A percentile compares a stretch with the other conserved stretches of the same genome.
Evolutionary conservation across 2,797 vertebrate species (phyloP).

Genomic region (Molossus alvarezi): DNA sequence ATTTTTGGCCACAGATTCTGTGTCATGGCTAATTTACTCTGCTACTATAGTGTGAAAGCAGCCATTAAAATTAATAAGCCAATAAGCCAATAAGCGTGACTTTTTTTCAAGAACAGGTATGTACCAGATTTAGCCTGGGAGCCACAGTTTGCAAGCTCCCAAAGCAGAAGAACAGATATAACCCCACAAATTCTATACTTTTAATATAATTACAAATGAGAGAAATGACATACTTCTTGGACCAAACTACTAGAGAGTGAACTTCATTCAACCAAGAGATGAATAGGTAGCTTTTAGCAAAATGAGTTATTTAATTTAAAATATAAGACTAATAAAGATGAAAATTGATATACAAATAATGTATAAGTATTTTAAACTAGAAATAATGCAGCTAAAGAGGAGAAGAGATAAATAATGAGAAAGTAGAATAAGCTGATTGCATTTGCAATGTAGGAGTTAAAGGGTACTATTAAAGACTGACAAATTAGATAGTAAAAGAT

Average conservation of each 20-base stretch:
- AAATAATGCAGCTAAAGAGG: background rate
- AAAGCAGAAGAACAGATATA: conserved; percentile 30
- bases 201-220: background rate
- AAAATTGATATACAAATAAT: background rate
- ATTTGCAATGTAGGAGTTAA: background rate
- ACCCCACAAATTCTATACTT: background rate
- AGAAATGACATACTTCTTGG: conserved; percentile 8
- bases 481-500: background rate
- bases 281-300: background rate
- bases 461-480: background rate
- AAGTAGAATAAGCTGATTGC: background rate
- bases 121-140: background rate
- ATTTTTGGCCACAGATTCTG: background rate
- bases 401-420: background rate
- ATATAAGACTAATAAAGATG: conserved; percentile 2
- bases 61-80: background rate
- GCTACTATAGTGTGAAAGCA: background rate
- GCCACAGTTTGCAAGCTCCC: background rate
- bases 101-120: background rate
- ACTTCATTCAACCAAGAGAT: background rate
- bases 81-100: conserved; percentile 11
- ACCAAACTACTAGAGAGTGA: background rate
- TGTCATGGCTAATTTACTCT: background rate
- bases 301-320: background rate
- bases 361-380: background rate